Evolutionary conservation across 2,113 vertebrate genomes (phyloP).

Genomic region (Myotis davidii): DNA sequence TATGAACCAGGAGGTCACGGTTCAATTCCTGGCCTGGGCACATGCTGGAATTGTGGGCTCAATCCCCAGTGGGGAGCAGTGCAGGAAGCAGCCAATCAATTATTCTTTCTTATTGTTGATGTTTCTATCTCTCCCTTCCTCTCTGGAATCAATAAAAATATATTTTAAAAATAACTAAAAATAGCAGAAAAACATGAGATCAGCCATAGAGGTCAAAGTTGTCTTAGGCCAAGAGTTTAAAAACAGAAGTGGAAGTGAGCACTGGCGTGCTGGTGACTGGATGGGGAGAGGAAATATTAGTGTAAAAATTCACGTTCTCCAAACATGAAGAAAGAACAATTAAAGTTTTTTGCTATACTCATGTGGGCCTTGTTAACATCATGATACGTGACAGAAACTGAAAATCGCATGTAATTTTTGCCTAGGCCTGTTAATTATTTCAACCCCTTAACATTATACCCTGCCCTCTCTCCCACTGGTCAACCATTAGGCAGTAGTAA

Average conservation of each 20-base stretch:
- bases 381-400: background rate
- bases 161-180: no score
- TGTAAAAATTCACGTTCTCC: background rate
- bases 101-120: no score
- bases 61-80: no score
- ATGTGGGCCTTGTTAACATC: background rate
- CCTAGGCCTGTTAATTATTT: background rate
- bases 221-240: background rate
- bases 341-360: background rate
- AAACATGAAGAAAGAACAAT: background rate
- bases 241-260: slow-evolving; percentile 25
- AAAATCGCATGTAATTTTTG: slow-evolving; percentile 18
- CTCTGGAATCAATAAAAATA: no score
- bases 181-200: background rate
- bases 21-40: no score
- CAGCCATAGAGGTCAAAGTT: background rate
- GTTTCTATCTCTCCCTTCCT: no score
- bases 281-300: background rate
- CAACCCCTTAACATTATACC: background rate
- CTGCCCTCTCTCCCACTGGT: background rate
- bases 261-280: background rate
- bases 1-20: no score
- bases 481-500: background rate
- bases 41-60: no score
- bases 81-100: no score